These are phyloP conservation scores for Hephaestus fuliginosus DNA, from an alignment of 2,797 vertebrate genomes.

Conservation along the genomic window DNA sequence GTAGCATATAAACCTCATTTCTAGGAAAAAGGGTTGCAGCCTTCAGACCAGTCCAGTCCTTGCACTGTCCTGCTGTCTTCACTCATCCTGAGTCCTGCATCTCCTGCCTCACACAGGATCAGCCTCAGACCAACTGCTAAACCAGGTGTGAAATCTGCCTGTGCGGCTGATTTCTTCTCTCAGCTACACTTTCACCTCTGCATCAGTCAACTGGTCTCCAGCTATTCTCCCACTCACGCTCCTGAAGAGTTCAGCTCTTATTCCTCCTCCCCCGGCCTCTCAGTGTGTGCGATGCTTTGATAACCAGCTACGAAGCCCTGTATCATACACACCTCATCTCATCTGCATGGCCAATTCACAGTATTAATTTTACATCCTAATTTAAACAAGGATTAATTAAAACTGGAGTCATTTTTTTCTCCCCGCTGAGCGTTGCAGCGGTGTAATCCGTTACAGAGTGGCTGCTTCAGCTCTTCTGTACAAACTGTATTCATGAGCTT, in stretches of 20 bases:
- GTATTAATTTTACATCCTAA: conserved; percentile 78
- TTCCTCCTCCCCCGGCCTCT: neutral
- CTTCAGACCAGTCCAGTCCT: neutral
- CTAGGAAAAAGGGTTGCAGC: neutral
- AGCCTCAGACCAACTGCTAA: conserved; percentile 31
- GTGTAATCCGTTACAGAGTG: conserved; percentile 61
- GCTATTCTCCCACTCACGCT: conserved; percentile 40
- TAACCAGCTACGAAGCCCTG: conserved; percentile 54
- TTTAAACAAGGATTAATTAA: conserved; percentile 83
- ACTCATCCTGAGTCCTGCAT: neutral
- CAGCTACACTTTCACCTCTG: conserved; percentile 31
- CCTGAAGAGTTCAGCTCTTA: conserved; percentile 23
- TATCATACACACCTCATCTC: conserved; percentile 63
- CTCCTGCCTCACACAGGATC: conserved; percentile 15
- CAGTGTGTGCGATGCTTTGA: conserved; percentile 48
- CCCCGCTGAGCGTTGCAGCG: conserved; percentile 35
- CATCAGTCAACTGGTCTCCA: conserved; percentile 38
- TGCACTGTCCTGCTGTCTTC: neutral
- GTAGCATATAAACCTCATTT: neutral
- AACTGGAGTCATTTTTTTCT: conserved; percentile 58
- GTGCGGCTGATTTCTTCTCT: conserved; percentile 33
- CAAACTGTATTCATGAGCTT: conserved; percentile 70
- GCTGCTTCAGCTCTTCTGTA: conserved; percentile 48
- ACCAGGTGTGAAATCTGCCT: conserved; percentile 58
- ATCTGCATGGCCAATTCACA: conserved; percentile 55